phyloP scores from a whole-genome alignment of 1,140 invertebrate species.

The Belonocnema kinseyi region DNA sequence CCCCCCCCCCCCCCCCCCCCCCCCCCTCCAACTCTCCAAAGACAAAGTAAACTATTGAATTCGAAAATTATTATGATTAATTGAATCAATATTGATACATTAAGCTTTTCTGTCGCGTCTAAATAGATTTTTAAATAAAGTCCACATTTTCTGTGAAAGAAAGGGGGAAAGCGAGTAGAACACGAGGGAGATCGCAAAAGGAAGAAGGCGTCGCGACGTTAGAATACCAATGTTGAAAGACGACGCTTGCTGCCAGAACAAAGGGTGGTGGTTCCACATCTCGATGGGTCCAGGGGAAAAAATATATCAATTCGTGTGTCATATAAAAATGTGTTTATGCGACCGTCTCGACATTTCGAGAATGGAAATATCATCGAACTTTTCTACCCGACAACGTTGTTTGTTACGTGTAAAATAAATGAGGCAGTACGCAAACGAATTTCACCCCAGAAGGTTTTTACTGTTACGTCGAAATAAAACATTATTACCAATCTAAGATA shows the following conservation, averaged over 20 bases:
- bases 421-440: constrained; percentile 46
- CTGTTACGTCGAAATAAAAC: neutral
- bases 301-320: constrained; percentile 70
- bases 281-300: constrained; percentile 54
- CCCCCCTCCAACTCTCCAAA: no score
- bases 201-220: constrained; percentile 56
- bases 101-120: no score
- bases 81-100: no score
- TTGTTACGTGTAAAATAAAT: constrained; percentile 51
- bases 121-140: no score
- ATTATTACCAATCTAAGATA: no score
- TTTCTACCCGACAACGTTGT: constrained; percentile 49
- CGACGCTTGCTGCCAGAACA: constrained; percentile 55
- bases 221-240: constrained; percentile 69
- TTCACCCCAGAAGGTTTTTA: constrained; percentile 1
- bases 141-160: no score
- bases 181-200: constrained; percentile 53
- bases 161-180: neutral
- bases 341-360: constrained; percentile 47
- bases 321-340: constrained; percentile 73
- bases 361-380: constrained; percentile 61
- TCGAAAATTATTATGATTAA: no score
- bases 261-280: constrained; percentile 60
- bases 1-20: no score
- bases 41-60: no score